Conservation (phyloP, 2,888 invertebrate genomes). For the Chaetogeoica ovagalla region DNA sequence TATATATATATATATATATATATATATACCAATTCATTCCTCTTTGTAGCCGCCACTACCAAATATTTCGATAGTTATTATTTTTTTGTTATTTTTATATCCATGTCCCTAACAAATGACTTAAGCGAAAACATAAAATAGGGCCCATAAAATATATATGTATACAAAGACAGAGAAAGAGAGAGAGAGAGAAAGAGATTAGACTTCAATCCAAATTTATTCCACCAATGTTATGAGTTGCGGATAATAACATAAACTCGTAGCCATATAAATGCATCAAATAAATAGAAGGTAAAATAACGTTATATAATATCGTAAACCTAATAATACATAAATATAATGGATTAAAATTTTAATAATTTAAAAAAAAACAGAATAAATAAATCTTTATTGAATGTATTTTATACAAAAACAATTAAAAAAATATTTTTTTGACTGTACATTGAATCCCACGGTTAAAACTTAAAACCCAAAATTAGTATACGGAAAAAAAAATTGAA, state of each 20-base stretch:
- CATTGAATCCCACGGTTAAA: too few relatives aligned
- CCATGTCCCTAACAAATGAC: not conserved
- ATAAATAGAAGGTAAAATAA: not conserved
- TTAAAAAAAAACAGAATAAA: too few relatives aligned
- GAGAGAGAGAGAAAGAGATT: too few relatives aligned
- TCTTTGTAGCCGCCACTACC: not conserved
- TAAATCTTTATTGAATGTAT: too few relatives aligned
- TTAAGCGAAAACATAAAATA: not conserved
- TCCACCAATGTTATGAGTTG: not conserved
- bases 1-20: too few relatives aligned
- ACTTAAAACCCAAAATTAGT: too few relatives aligned
- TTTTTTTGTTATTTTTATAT: not conserved
- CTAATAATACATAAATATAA: not conserved
- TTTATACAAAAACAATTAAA: too few relatives aligned
- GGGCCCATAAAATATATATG: not conserved
- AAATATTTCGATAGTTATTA: not conserved
- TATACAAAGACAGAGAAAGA: too few relatives aligned
- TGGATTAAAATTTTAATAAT: too few relatives aligned
- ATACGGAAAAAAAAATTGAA: too few relatives aligned
- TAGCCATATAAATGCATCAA: not conserved
- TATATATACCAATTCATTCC: not conserved
- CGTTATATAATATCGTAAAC: not conserved
- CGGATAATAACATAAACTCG: not conserved
- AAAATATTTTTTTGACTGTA: too few relatives aligned
- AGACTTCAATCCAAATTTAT: not conserved